phyloP scores from a whole-genome alignment of 2,113 vertebrate species.

The Tragelaphus scriptus region DNA sequence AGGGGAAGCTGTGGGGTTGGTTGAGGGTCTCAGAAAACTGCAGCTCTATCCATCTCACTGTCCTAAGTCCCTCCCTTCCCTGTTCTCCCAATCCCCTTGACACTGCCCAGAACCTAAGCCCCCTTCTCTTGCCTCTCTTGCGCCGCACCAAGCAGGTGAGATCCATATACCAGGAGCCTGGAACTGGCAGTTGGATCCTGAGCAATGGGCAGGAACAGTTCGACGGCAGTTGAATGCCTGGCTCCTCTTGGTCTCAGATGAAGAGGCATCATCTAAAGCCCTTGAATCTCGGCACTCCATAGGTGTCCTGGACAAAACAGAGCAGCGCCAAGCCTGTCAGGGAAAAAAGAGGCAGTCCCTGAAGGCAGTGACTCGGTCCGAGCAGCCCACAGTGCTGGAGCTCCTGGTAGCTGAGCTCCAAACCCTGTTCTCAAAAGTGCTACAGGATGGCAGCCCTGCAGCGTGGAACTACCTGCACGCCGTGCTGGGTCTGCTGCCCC shows the following conservation, averaged over 20 bases:
- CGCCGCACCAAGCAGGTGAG: slow-evolving; percentile 21
- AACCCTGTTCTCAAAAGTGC: slow-evolving; percentile 43
- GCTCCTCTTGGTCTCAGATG: neutral
- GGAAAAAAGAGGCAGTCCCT: neutral
- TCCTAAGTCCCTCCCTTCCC: neutral
- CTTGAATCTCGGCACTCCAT: neutral
- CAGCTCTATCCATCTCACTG: neutral
- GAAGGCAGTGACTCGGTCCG: neutral
- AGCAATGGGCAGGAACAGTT: slow-evolving; percentile 59
- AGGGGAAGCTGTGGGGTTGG: neutral
- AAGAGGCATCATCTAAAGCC: neutral
- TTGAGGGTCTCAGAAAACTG: neutral
- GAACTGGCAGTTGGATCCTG: slow-evolving; percentile 51
- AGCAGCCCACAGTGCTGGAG: neutral
- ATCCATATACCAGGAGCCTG: neutral
- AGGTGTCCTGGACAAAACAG: neutral
- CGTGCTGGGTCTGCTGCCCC: slow-evolving; percentile 60
- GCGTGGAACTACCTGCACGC: slow-evolving; percentile 70
- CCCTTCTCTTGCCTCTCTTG: neutral
- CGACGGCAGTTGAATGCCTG: slow-evolving; percentile 59
- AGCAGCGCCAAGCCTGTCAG: neutral
- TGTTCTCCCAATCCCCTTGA: neutral
- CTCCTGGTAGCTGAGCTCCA: slow-evolving; percentile 61
- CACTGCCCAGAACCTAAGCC: neutral
- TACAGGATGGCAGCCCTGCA: slow-evolving; percentile 22